A percentile compares a stretch with the other conserved stretches of the same genome.
These are phyloP conservation scores for Peromyscus nudipes DNA, from an alignment of 2,797 vertebrate species.

Conservation along the genomic window DNA sequence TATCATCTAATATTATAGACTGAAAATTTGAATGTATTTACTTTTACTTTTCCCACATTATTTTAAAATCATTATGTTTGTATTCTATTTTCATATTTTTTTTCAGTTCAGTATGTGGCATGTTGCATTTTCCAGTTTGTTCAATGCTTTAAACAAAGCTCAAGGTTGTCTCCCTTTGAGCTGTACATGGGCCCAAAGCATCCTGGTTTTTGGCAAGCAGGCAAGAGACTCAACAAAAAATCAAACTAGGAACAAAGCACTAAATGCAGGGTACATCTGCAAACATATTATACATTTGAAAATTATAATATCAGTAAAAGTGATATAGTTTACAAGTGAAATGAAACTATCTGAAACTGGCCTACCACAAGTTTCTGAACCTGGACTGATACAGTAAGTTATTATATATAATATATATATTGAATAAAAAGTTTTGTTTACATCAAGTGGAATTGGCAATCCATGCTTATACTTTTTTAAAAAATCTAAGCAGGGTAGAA, in stretches of 20 bases:
- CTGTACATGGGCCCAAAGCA: conserved; percentile 77
- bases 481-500: conserved; percentile 85
- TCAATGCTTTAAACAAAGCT: conserved; percentile 89
- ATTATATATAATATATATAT: background rate
- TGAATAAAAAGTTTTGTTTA: conserved; percentile 85
- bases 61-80: no score
- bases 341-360: conserved; percentile 88
- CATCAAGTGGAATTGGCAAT: conserved; percentile 88
- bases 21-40: no score
- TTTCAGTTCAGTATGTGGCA: conserved; percentile 84
- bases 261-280: conserved; percentile 87
- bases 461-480: conserved; percentile 85
- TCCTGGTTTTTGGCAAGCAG: conserved; percentile 90
- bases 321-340: conserved; percentile 89
- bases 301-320: conserved; percentile 87
- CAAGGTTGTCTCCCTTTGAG: conserved; percentile 84
- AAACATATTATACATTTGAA: conserved; percentile 89
- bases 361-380: conserved; percentile 89
- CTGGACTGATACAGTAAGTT: conserved; percentile 88
- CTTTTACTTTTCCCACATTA: no score
- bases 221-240: conserved; percentile 87
- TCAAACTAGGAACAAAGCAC: conserved; percentile 85
- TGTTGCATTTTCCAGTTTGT: conserved; percentile 88
- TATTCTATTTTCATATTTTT: conserved; percentile 15
- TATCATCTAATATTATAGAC: no score